Evolutionary conservation across 1,140 invertebrate genomes (phyloP).

Genomic region (Luehdorfia chinensis): DNA sequence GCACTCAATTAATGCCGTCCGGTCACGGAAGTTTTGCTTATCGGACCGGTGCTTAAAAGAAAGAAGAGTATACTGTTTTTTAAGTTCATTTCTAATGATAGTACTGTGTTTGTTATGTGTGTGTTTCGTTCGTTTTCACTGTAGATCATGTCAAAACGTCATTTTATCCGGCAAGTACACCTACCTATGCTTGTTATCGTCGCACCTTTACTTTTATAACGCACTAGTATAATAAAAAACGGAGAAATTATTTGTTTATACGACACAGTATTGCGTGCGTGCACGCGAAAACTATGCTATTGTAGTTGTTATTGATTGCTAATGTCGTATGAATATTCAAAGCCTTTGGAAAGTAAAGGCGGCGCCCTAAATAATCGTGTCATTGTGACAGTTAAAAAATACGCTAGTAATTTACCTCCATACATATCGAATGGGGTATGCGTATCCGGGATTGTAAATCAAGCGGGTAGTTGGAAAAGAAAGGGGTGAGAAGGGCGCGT

Average conservation of each 20-base stretch:
- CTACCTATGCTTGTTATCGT: conserved; percentile 1
- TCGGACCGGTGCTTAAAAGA: conserved; percentile 28
- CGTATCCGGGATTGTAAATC: conserved; percentile 68
- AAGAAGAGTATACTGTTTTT: conserved; percentile 17
- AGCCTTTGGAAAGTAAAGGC: conserved; percentile 92
- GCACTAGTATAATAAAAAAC: conserved; percentile 55
- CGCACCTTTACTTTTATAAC: conserved; percentile 19
- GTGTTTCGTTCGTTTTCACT: conserved; percentile 9
- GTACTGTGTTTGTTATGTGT: conserved; percentile 1
- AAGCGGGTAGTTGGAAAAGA: conserved; percentile 67
- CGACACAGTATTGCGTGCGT: conserved; percentile 69
- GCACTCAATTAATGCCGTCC: conserved; percentile 57
- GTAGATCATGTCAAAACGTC: conserved; percentile 1
- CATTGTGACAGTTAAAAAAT: conserved; percentile 68
- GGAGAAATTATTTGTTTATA: conserved; percentile 70
- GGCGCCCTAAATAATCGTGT: conserved; percentile 71
- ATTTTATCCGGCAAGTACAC: conserved; percentile 1
- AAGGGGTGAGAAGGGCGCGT: conserved; percentile 69
- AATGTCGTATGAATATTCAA: conserved; percentile 74
- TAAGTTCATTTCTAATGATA: conserved; percentile 8
- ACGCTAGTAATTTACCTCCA: conserved; percentile 54
- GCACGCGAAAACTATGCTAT: conserved; percentile 72
- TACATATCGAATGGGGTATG: conserved; percentile 57
- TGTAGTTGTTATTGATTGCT: conserved; percentile 71
- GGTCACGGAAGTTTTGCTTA: conserved; percentile 63